Conservation (phyloP, 2,113 vertebrate species). For the Grammomys dolichurus region DNA sequence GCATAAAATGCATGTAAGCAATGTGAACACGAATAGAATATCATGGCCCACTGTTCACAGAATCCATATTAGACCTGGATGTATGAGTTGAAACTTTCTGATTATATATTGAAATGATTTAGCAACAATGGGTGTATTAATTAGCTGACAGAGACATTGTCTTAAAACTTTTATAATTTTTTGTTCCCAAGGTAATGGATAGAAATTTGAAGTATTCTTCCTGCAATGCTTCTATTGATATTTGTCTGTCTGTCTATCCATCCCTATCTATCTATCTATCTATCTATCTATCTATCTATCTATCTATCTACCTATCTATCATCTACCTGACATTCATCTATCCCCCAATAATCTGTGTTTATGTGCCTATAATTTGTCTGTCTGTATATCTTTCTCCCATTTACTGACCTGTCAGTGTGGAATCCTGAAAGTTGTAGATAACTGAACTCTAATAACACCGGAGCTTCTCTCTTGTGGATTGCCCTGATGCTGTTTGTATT, state of each 20-base stretch:
- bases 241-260: neutral
- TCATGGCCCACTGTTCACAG: neutral
- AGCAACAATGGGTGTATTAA: constrained; percentile 17
- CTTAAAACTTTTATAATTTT: constrained; percentile 41
- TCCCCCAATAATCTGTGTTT: neutral
- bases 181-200: neutral
- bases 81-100: neutral
- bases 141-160: neutral
- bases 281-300: neutral
- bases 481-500: too few species aligned
- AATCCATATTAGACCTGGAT: neutral
- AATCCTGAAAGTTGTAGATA: neutral
- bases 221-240: neutral
- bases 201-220: constrained; percentile 7
- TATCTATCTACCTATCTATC: neutral
- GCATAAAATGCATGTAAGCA: neutral
- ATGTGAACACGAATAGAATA: neutral
- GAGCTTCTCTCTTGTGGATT: neutral
- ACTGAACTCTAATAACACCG: neutral
- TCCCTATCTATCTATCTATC: neutral
- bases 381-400: neutral
- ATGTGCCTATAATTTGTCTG: neutral
- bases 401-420: neutral
- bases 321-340: neutral
- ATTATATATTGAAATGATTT: neutral